Evolutionary conservation across 2,113 vertebrate genomes (phyloP), one percentile per base, ranked within the genome.

Genomic region (Neogobius melanostomus): DNA sequence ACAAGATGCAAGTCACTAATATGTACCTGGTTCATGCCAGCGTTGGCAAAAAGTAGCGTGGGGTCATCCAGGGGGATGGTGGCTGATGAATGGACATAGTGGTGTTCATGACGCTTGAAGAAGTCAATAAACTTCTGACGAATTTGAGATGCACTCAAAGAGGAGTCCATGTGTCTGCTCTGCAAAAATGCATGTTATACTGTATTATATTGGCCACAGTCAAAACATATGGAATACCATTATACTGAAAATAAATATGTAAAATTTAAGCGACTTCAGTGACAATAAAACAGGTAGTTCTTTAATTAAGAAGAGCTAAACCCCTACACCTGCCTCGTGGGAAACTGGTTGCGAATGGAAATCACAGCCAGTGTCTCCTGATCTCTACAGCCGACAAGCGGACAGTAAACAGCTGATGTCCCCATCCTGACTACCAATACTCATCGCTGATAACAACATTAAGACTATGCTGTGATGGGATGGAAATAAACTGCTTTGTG

Each of bases 1-100:
- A 8, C 11, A 8, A n/a, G 14, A 11, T 43, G 9, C 16, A 9
- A 62, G 44, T 21, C 4, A 16, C 49, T n/a, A n/a, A 4, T 16
- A 6, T 0, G 15, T 90, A 99, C 97, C 95, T 98, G 97, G 85
- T 99, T 99, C 96, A 99, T 99, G 77, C 97, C 97, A 0, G 97
- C 97, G 4, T 99, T 99, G 79, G 98, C 96, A 53, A 99, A 99
- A 7, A 99, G 96, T 81, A 99, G 90, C 0, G 97, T 99, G 81
- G 98, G 97, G 77, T 99, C 98, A 8, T 99, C 97, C 90, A 99
- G 73, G 0, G 98, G 98, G 73, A 99, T 87, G 49, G 93, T 95
- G 57, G 97, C 81, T 0, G 98, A 99, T 0, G 98, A 99, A 80
- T 99, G 98, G 68, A 99, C 95, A 1, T 99, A 99, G 36, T 94